phyloP scores from a whole-genome alignment of 2,888 invertebrate genomes.

The Buathra laborator region DNA sequence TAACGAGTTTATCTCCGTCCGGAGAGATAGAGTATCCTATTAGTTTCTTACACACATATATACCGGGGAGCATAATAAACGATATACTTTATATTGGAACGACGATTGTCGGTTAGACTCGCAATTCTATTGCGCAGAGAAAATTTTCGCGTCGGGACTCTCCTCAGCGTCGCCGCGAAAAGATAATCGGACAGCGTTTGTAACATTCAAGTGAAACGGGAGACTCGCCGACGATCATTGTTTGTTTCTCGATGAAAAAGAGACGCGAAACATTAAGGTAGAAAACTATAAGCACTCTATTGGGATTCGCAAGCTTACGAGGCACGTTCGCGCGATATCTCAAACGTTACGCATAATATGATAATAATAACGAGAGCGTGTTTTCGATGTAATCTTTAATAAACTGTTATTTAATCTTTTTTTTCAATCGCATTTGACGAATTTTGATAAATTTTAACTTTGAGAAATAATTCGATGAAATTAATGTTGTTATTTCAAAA shows the following conservation, averaged over 20 bases:
- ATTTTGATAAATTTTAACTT: too few relatives aligned
- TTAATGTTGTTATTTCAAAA: not conserved
- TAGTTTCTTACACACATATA: not conserved
- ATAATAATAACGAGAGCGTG: not conserved
- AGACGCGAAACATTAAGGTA: not conserved
- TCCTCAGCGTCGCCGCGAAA: not conserved
- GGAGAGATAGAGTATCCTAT: not conserved
- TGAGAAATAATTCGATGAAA: not conserved
- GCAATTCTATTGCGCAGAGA: slow-evolving; percentile 20
- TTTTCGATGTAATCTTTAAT: not conserved
- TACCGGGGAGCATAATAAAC: not conserved
- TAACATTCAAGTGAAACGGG: not conserved
- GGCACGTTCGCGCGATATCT: not conserved
- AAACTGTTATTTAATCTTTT: not conserved
- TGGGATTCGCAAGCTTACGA: not conserved
- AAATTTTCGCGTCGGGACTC: not conserved
- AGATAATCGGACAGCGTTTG: not conserved
- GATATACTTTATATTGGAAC: slow-evolving; percentile 2
- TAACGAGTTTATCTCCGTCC: slow-evolving; percentile 42
- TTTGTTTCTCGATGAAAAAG: not conserved
- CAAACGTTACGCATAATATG: not conserved
- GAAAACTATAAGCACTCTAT: not conserved
- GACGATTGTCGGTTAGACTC: not conserved
- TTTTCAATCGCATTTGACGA: not conserved
- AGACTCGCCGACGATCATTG: not conserved